These are phyloP conservation scores for Drosophila stalkeri DNA, from an alignment of 2,888 invertebrate species.

Conservation along the genomic window DNA sequence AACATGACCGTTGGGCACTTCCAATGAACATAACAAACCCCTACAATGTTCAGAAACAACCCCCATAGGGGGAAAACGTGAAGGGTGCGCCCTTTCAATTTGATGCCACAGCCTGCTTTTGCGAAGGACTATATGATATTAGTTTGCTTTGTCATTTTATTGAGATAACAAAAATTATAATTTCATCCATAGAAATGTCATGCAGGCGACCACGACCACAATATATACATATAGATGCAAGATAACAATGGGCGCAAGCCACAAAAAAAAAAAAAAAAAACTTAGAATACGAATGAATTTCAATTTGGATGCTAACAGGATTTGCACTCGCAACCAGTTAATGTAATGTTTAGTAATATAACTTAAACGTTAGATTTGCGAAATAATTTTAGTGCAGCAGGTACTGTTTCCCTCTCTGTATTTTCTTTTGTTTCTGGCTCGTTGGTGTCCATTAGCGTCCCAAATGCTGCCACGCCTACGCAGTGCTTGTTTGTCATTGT, in stretches of 20 bases:
- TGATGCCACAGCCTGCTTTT: slow-evolving; percentile 68
- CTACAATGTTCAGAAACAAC: slow-evolving; percentile 7
- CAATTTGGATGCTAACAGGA: slow-evolving; percentile 63
- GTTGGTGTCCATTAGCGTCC: slow-evolving; percentile 66
- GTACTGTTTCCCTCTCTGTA: slow-evolving; percentile 2
- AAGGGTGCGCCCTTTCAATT: slow-evolving; percentile 61
- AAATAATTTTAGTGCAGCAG: slow-evolving; percentile 39
- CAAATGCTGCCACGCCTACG: slow-evolving; percentile 26
- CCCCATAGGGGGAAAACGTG: neutral
- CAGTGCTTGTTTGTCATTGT: slow-evolving; percentile 77
- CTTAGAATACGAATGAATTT: slow-evolving; percentile 72
- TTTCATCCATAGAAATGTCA: slow-evolving; percentile 69
- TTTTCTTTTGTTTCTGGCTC: slow-evolving; percentile 16
- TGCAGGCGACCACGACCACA: slow-evolving; percentile 23
- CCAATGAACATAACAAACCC: slow-evolving; percentile 56
- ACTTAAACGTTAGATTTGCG: slow-evolving; percentile 72
- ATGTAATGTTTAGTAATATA: slow-evolving; percentile 77
- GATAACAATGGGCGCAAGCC: slow-evolving; percentile 29
- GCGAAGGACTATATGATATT: slow-evolving; percentile 50
- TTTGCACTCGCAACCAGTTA: slow-evolving; percentile 64
- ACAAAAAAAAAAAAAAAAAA: slow-evolving; percentile 49
- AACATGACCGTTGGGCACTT: slow-evolving; percentile 38
- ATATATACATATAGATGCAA: neutral
- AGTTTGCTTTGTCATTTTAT: slow-evolving; percentile 78
- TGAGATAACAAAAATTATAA: slow-evolving; percentile 78